Conservation (phyloP, 2,888 invertebrate species). For the Agrypnus murinus region DNA sequence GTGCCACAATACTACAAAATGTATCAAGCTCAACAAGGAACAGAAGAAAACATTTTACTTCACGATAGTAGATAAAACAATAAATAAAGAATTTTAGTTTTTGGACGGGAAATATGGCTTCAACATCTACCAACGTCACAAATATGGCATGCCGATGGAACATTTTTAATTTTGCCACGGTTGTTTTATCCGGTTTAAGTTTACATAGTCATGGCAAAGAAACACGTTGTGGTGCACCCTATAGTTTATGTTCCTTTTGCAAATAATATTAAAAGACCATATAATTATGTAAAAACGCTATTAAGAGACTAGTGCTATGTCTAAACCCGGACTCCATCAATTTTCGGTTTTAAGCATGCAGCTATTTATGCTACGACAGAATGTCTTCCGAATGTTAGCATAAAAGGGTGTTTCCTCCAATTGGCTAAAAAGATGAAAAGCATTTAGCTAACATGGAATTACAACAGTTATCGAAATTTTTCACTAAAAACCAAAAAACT, state of each 20-base stretch:
- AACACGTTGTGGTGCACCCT: background rate
- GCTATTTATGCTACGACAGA: background rate
- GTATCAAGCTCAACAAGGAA: too few relatives aligned
- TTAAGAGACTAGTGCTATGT: background rate
- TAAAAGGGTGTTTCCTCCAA: background rate
- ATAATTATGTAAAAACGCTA: too few relatives aligned
- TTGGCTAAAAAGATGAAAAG: background rate
- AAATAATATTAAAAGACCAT: too few relatives aligned
- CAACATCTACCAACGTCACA: background rate
- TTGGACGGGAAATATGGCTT: too few relatives aligned
- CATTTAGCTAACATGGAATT: background rate
- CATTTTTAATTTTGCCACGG: too few relatives aligned
- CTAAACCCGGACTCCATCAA: background rate
- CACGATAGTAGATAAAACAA: too few relatives aligned
- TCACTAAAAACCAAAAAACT: too few relatives aligned
- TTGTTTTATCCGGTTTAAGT: too few relatives aligned
- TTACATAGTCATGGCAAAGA: background rate
- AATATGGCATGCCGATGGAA: background rate
- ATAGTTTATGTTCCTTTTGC: too few relatives aligned
- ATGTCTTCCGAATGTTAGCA: background rate
- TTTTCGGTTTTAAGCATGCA: background rate
- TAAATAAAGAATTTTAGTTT: too few relatives aligned
- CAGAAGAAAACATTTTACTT: too few relatives aligned
- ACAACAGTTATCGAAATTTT: background rate
- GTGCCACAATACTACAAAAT: too few relatives aligned